Base-by-base conservation (phyloP, 2,113 vertebrate genomes). In the Chaenogobius annularis region DNA sequence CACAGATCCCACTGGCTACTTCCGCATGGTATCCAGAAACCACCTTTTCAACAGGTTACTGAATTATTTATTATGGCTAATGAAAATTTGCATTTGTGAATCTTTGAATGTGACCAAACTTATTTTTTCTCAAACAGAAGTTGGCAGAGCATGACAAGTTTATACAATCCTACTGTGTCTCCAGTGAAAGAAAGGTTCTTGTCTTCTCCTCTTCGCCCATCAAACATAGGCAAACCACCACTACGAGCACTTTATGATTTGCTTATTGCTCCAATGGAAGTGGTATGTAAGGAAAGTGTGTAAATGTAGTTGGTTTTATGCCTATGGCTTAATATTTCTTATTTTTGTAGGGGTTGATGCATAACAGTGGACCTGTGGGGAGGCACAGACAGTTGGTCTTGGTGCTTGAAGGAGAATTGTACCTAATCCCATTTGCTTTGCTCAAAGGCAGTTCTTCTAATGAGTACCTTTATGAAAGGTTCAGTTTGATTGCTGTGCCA, bases 361-460 rank as follows among this genome's bases (percentile, higher is more conserved):
- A 97, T 88, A 95, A 94, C 68, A 95, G 95, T 1, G 96, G 97
- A 20, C 95, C 96, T 0, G 96, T 95, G 50, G 96, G 96, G 61
- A 87, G 95, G 70, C 96, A 96, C 90, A 93, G 95, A 20, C 96
- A 99, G 87, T 93, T 98, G 46, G 83, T 96, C 0, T 82, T 98
- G 73, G 97, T 98, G 37, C 93, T 98, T 85, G 97, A 98, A 75
- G 96, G 96, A 50, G 97, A 98, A 59, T 83, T 99, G 80, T 98
- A 98, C 92, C 94, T 98, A 82, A 93, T 98, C 75, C 97, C 97
- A 0, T 99, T 98, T 0, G 96, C 97, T 68, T 94, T 98, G 77
- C 94, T 99, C 74, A 98, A 98, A 90, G 96, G 97, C 79, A 98
- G 96, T 72, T 95, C 96, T 37, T 98, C 96, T 69, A 98, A 98